A percentile compares a stretch with the other conserved stretches of the same genome.
Conservation (phyloP, 2,113 vertebrate genomes). For the Ciconia boyciana region DNA sequence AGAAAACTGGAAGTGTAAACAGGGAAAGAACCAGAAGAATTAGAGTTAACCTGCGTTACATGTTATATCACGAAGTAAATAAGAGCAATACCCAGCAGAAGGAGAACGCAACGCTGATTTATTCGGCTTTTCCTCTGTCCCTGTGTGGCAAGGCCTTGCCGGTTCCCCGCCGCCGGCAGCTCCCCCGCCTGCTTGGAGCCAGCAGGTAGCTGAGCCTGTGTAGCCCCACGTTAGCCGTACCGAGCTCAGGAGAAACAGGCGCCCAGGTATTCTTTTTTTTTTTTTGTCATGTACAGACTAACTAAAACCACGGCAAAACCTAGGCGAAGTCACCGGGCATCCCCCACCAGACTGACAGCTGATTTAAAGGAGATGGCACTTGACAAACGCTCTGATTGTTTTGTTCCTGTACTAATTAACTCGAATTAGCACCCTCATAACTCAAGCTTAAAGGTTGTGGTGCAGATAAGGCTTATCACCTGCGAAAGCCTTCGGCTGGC, state of each 20-base stretch:
- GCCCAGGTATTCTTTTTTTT: no score
- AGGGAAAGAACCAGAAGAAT: background rate
- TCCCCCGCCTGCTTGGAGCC: background rate
- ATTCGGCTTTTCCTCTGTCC: background rate
- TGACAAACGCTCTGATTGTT: background rate
- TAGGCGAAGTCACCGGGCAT: fast-evolving
- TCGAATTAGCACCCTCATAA: background rate
- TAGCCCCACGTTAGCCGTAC: background rate
- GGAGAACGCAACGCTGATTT: background rate
- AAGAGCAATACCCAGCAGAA: background rate
- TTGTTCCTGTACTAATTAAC: background rate
- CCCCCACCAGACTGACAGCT: no score
- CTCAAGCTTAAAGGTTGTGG: background rate
- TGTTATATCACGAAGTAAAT: background rate
- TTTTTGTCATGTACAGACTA: background rate
- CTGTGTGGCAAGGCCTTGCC: background rate
- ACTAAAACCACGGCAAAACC: background rate
- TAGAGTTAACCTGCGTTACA: background rate
- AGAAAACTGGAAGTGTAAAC: background rate
- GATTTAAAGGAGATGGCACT: background rate
- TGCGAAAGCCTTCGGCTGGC: background rate
- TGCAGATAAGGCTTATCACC: fast-evolving
- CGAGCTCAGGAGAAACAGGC: background rate
- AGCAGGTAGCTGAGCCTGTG: background rate
- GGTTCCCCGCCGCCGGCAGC: background rate